Conservation (phyloP, 2,797 vertebrate species). For the Paedocypris micromegethes region DNA sequence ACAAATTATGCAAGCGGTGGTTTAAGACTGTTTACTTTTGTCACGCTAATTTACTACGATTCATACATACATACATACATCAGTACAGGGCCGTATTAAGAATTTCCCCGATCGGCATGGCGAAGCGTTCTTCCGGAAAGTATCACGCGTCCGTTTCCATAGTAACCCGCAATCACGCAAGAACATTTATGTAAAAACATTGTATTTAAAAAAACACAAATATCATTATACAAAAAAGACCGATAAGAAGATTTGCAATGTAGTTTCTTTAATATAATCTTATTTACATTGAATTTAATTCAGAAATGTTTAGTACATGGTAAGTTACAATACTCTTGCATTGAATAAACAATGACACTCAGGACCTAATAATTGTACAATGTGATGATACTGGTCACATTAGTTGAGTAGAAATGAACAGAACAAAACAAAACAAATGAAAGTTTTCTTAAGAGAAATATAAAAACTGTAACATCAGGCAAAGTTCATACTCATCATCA, state of each 20-base stretch:
- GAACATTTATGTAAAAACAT: neutral
- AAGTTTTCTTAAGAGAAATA: constrained; percentile 31
- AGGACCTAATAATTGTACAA: constrained; percentile 69
- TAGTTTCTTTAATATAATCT: constrained; percentile 80
- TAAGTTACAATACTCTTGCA: constrained; percentile 79
- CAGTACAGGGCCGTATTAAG: too few species aligned
- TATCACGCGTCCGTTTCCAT: too few species aligned
- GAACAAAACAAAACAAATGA: too few species aligned
- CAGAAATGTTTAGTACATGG: constrained; percentile 81
- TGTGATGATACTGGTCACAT: constrained; percentile 68
- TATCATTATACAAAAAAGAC: constrained; percentile 11
- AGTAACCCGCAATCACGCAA: neutral
- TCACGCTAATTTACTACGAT: too few species aligned
- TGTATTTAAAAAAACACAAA: neutral
- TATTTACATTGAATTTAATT: constrained; percentile 77
- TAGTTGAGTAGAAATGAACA: constrained; percentile 32
- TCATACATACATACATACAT: too few species aligned
- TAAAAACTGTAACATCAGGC: constrained; percentile 44
- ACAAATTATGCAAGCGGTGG: too few species aligned
- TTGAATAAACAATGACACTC: constrained; percentile 75
- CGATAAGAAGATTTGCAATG: constrained; percentile 61
- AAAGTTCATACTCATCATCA: constrained; percentile 42
- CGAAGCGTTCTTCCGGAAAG: too few species aligned
- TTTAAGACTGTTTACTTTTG: too few species aligned
- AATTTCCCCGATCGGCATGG: too few species aligned